Base-by-base conservation (phyloP, 1,140 invertebrate genomes). In the Nymphalis io region DNA sequence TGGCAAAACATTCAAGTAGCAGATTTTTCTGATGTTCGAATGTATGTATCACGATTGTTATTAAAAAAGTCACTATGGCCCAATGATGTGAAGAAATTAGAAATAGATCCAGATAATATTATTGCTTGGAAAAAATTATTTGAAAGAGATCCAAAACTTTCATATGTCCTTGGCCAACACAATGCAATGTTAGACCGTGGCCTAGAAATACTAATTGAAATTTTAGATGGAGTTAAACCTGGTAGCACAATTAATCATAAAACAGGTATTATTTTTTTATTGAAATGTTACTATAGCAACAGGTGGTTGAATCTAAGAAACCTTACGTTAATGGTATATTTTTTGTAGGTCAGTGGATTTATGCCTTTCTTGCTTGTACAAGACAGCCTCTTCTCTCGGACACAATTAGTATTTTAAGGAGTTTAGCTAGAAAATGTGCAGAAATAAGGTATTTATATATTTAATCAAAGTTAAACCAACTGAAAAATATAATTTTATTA, bases 1-100 rank as follows among this genome's bases (percentile, higher is more conserved):
- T 91, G 88, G 88, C 88, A 91, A 80, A 89, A 91, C 62, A 81
- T 91, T 18, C 88, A 90, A 83, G 83, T 90, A 42, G 85, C 88
- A 33, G 85, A 91, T 51, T 91, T 90, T 69, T 89, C 87, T 39
- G 81, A 88, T 21, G 66, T 82, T 13, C 74, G 88, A 59, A 85
- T 85, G 82, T 85, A 89, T 67, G 78, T 91, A 65, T 80, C 81
- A 59, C 69, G 80, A 27, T 66, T 87, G 51, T 60, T 71, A 48
- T 64, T 72, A 16, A 83, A 84, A 44, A 83, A 78, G 70, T 74
- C 77, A 27, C 39, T 75, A 27, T 82, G 77, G 79, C 78, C 80
- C 21, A 74, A 55, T 51, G 70, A 78, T 58, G 60, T 80, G 21
- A 77, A 63, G 21, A 71, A 70, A 64, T 73, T 82, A 55, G 46